Evolutionary conservation across 2,888 invertebrate species (phyloP).

Genomic region (Dasypolia templi): DNA sequence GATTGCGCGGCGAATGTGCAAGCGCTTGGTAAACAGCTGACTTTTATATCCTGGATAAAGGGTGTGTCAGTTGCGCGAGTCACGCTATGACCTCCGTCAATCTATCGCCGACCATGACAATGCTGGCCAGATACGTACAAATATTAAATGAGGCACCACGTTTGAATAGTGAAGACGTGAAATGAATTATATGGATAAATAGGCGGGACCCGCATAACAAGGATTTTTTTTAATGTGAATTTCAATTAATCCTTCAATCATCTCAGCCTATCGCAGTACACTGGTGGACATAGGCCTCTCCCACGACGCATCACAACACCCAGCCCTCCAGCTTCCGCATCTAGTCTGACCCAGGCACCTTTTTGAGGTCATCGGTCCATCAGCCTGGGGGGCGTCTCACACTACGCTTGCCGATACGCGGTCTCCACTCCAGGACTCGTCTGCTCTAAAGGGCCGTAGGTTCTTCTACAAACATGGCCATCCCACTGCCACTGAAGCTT

Average conservation of each 20-base stretch:
- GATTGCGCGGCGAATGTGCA: conserved; percentile 40
- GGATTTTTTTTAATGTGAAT: neutral
- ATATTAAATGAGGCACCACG: neutral
- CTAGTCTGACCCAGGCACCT: too few relatives aligned
- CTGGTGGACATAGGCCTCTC: too few relatives aligned
- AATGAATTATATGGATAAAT: neutral
- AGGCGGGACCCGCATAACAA: neutral
- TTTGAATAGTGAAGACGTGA: neutral
- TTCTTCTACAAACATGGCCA: too few relatives aligned
- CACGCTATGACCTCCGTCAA: conserved; percentile 21
- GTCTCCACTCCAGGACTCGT: too few relatives aligned
- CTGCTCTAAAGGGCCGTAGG: too few relatives aligned
- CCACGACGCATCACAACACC: too few relatives aligned
- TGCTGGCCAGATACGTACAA: neutral
- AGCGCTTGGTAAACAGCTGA: conserved; percentile 23
- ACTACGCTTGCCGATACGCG: too few relatives aligned
- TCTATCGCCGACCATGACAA: neutral
- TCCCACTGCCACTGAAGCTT: too few relatives aligned
- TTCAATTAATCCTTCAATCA: neutral
- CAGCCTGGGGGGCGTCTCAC: too few relatives aligned
- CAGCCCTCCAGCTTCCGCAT: too few relatives aligned
- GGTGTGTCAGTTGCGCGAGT: conserved; percentile 2
- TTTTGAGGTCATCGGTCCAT: too few relatives aligned
- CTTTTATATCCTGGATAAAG: conserved; percentile 7
- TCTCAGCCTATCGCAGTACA: too few relatives aligned